Evolutionary conservation across 2,888 invertebrate species (phyloP).

Genomic region (Agonopterix alstromeriana): DNA sequence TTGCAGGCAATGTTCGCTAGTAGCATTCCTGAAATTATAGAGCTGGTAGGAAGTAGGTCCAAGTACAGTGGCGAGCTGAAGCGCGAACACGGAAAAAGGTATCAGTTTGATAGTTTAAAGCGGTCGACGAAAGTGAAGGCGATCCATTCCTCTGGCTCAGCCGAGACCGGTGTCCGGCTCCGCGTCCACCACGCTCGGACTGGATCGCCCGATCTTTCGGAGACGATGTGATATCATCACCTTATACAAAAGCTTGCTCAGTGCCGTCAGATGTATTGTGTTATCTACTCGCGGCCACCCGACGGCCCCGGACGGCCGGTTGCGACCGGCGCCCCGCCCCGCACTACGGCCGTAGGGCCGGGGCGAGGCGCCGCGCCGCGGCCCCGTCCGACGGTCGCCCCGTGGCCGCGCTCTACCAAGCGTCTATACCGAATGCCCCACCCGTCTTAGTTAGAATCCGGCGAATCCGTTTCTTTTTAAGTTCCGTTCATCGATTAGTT

Average conservation of each 20-base stretch:
- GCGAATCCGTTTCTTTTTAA: conserved; percentile 72
- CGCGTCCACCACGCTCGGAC: conserved; percentile 30
- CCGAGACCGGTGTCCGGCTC: conserved; percentile 13
- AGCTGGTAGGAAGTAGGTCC: conserved; percentile 99
- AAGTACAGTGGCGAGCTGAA: conserved; percentile 99
- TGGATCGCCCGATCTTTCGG: conserved; percentile 64
- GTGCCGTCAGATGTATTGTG: conserved; percentile 79
- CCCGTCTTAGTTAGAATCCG: conserved; percentile 67
- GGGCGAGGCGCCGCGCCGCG: conserved; percentile 29
- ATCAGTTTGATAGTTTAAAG: conserved; percentile 75
- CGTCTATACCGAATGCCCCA: conserved; percentile 72
- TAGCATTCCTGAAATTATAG: conserved; percentile 99
- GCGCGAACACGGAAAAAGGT: conserved; percentile 99
- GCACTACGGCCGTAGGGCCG: conserved; percentile 28
- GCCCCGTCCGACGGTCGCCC: conserved; percentile 35
- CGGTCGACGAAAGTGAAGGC: conserved; percentile 63
- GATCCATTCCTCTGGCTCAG: conserved; percentile 44
- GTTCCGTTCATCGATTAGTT: conserved; percentile 73
- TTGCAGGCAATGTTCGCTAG: conserved; percentile 99
- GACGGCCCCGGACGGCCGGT: conserved; percentile 28
- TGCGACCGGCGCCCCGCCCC: conserved; percentile 21
- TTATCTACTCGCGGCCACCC: conserved; percentile 71
- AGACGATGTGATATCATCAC: conserved; percentile 62
- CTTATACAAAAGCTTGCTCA: conserved; percentile 72
- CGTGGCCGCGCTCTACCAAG: conserved; percentile 70